These are phyloP conservation scores for Lutraria rhynchaena DNA, from an alignment of 1,140 invertebrate species.

Conservation along the genomic window DNA sequence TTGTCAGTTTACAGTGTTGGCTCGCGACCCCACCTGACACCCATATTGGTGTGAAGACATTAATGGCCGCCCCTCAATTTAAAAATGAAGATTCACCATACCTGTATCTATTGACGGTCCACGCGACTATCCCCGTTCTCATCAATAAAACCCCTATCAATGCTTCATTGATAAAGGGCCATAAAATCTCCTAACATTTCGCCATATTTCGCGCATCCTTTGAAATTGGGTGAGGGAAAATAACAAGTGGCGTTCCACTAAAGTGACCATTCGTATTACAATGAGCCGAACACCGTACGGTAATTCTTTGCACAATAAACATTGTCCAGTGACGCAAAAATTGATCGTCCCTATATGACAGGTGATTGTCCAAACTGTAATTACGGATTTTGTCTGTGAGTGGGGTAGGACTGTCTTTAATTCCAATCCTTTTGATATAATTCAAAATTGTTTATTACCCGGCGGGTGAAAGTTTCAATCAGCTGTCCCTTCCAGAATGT, in stretches of 20 bases:
- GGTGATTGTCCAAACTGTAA: conserved; percentile 21
- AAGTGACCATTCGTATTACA: conserved; percentile 37
- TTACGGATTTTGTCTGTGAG: conserved; percentile 26
- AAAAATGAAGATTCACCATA: conserved; percentile 39
- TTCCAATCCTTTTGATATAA: conserved; percentile 19
- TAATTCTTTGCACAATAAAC: conserved; percentile 49
- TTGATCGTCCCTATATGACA: conserved; percentile 54
- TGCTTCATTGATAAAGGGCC: conserved; percentile 33
- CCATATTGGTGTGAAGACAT: conserved; percentile 31
- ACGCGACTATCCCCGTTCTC: conserved; percentile 27
- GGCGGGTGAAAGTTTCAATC: conserved; percentile 45
- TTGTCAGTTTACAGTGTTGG: conserved; percentile 34
- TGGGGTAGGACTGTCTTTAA: background rate
- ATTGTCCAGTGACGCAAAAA: conserved; percentile 54
- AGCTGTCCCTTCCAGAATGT: conserved; percentile 33
- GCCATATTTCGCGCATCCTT: conserved; percentile 43
- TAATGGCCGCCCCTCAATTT: conserved; percentile 48
- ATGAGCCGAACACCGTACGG: conserved; percentile 17
- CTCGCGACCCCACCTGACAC: conserved; percentile 53
- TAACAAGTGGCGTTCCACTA: conserved; percentile 37
- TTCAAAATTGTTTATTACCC: conserved; percentile 23
- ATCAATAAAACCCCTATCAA: conserved; percentile 51
- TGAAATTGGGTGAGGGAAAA: conserved; percentile 27
- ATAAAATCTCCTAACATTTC: conserved; percentile 60
- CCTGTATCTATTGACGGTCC: conserved; percentile 44